Conservation (phyloP, 2,797 vertebrate genomes). For the Pogoniulus pusillus region DNA sequence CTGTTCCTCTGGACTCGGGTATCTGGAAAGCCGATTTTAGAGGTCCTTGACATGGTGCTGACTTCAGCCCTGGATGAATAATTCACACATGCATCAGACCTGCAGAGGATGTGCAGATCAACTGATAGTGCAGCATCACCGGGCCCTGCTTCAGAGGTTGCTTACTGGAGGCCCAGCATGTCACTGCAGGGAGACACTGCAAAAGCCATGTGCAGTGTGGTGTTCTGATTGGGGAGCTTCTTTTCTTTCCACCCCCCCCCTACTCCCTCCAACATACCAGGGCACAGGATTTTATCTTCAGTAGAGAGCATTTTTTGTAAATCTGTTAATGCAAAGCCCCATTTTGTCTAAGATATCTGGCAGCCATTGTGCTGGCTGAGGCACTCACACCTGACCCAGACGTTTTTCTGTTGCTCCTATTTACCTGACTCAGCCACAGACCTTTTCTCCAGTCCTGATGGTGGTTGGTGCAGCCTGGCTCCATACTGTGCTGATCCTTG, state of each 20-base stretch:
- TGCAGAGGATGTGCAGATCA: background rate
- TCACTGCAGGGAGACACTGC: background rate
- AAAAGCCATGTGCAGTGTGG: background rate
- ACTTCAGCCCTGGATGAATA: slow-evolving; percentile 47
- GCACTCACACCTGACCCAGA: background rate
- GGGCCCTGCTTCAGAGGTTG: background rate
- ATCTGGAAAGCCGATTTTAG: background rate
- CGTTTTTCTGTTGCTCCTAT: background rate
- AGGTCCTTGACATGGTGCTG: slow-evolving; percentile 44
- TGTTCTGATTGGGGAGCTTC: background rate
- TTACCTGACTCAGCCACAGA: background rate
- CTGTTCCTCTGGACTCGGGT: background rate
- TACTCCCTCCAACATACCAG: too few relatives aligned
- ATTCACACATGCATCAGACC: slow-evolving; percentile 19
- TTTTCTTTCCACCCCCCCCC: too few relatives aligned
- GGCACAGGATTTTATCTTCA: background rate
- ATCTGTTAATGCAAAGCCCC: background rate
- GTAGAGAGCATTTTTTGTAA: background rate
- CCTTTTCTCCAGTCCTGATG: background rate
- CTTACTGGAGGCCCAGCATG: background rate
- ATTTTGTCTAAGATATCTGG: background rate
- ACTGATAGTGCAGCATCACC: background rate
- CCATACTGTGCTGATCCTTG: background rate
- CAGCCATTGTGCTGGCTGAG: background rate
- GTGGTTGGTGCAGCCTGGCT: background rate